A percentile compares a stretch with the other conserved stretches of the same genome.
Conservation (phyloP, 2,888 invertebrate genomes). For the Thera britannica region DNA sequence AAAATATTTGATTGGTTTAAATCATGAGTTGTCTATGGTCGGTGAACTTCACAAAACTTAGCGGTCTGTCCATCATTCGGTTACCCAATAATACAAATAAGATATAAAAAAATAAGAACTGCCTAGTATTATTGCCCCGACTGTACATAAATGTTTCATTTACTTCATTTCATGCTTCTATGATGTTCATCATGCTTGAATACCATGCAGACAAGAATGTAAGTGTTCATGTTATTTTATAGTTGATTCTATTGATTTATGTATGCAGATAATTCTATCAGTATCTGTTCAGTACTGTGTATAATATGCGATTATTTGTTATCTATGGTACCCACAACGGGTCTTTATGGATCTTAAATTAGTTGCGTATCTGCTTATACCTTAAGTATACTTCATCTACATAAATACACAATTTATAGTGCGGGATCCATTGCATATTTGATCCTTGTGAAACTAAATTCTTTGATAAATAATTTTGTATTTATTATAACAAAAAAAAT, state of each 20-base stretch:
- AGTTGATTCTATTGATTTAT: conserved; percentile 10
- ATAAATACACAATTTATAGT: no score
- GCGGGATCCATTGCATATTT: no score
- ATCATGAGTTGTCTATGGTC: no score
- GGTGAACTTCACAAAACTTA: neutral
- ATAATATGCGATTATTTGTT: neutral
- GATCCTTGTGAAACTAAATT: no score
- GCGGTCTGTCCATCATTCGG: neutral
- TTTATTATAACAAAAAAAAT: no score
- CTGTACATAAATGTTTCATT: conserved; percentile 36
- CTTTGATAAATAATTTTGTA: no score
- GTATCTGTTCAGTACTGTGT: neutral
- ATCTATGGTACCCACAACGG: neutral
- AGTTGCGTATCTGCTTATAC: no score
- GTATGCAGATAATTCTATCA: neutral
- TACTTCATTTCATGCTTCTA: conserved; percentile 45
- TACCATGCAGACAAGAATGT: conserved; percentile 35
- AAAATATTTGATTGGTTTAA: no score
- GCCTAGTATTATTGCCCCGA: conserved; percentile 11
- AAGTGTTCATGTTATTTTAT: conserved; percentile 27
- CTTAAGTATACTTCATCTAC: no score
- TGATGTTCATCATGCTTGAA: conserved; percentile 41
- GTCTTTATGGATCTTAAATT: neutral
- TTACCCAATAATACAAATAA: neutral
- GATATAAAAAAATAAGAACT: neutral